Evolutionary conservation across 53 echinoderm and acorn worm genomes (phyloP).

Genomic region (Arbacia lixula): DNA sequence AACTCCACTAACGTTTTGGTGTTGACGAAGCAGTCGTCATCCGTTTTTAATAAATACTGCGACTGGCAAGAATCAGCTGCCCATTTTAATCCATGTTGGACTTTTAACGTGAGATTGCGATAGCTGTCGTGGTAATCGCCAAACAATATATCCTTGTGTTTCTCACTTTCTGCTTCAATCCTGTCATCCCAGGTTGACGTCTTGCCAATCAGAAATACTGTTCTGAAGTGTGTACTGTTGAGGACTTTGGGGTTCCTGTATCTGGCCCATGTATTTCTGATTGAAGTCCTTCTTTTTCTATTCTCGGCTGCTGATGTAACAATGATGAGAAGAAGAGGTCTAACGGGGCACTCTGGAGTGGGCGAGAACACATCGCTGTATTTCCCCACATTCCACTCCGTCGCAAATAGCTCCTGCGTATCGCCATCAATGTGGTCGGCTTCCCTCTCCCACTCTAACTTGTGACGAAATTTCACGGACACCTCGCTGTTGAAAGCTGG

Average conservation of each 20-base stretch:
- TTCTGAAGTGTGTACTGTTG: conserved; percentile 57
- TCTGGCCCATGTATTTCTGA: conserved; percentile 89
- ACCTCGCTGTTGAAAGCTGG: neutral
- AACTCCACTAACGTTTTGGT: conserved; percentile 70
- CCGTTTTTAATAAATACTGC: conserved; percentile 85
- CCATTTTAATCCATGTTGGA: conserved; percentile 90
- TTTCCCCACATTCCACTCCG: conserved; percentile 65
- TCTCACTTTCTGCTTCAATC: conserved; percentile 66
- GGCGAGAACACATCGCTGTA: conserved; percentile 19
- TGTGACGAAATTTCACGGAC: neutral
- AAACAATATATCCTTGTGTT: conserved; percentile 78
- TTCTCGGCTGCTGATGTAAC: conserved; percentile 88
- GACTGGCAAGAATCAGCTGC: conserved; percentile 79
- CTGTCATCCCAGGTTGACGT: conserved; percentile 6
- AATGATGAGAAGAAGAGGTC: conserved; percentile 72
- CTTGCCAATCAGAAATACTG: conserved; percentile 73
- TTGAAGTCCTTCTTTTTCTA: conserved; percentile 71
- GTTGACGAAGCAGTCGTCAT: conserved; percentile 94
- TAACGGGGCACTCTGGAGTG: conserved; percentile 51
- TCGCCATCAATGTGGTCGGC: neutral
- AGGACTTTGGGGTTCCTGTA: conserved; percentile 46
- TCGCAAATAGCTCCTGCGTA: neutral
- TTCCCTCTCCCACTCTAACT: neutral
- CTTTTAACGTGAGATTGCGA: conserved; percentile 87
- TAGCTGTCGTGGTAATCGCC: conserved; percentile 78